These are phyloP conservation scores for Rhinichthys osculus DNA, from an alignment of 2,797 vertebrate genomes.

Conservation along the genomic window DNA sequence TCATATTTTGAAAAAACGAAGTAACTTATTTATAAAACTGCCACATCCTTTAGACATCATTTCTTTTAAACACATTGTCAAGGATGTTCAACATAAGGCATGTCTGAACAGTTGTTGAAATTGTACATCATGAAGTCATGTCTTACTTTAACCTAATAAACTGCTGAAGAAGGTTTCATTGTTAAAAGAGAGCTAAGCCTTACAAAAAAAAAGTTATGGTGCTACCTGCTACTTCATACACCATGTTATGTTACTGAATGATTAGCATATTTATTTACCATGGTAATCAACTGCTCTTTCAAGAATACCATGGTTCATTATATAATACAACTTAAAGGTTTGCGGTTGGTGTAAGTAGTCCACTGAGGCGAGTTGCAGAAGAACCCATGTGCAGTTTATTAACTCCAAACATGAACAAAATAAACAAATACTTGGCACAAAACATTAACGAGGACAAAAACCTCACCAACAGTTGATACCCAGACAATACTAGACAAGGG, in stretches of 20 bases:
- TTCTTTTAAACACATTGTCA: background rate
- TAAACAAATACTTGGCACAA: too few species aligned
- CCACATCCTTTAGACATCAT: background rate
- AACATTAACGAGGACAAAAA: too few species aligned
- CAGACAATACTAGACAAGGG: too few species aligned
- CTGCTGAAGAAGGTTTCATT: background rate
- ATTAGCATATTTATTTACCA: background rate
- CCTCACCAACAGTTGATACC: too few species aligned
- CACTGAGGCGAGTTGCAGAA: too few species aligned
- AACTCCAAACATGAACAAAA: too few species aligned
- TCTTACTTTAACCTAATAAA: background rate
- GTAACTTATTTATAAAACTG: constrained; percentile 18
- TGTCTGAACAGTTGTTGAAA: constrained; percentile 9
- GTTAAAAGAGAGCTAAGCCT: background rate
- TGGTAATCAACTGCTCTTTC: background rate
- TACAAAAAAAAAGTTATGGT: background rate
- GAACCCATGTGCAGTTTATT: too few species aligned
- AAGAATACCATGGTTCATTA: background rate
- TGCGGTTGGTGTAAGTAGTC: background rate
- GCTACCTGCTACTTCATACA: background rate
- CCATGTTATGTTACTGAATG: background rate
- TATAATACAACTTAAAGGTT: background rate
- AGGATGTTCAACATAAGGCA: background rate
- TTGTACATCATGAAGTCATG: background rate
- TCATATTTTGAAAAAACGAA: constrained; percentile 41